Base-by-base conservation (phyloP, 2,797 vertebrate species). In the Labeo calbasu region DNA sequence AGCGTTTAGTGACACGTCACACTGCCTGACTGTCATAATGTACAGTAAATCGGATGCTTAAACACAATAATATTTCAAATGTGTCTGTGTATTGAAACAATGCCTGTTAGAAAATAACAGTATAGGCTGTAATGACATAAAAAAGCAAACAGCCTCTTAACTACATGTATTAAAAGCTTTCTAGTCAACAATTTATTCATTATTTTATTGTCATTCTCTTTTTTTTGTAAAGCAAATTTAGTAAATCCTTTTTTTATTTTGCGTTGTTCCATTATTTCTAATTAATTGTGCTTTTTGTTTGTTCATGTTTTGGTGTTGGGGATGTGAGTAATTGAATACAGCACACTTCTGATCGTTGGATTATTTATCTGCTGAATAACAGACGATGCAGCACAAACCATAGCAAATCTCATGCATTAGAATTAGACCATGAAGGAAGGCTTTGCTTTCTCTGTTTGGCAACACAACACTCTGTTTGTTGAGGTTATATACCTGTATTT, bases 251-350 rank as follows among this genome's bases (percentile, higher is more conserved):
- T 77, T 36, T 28, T 53, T 59, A 51, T 70, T 72, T n/a, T 15
- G 14, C 12, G 53, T 32, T 66, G 43, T 40, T 68, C 36, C 71
- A 40, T 28, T 77, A 19, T 87, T 82, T 87, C 40, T 75, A 48
- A 88, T 88, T 63, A 66, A 69, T 66, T 70, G 25, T 25, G 70
- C 15, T 15, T 23, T n/a, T 25, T 68, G 70, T 57, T 81, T 80
- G 7, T 82, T 63, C 8, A 36, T 25, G 71, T 69, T 69, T 43
- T 23, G 46, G 59, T 6, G n/a, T 36, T 36, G 12, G 23, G 21
- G 15, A 63, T 14, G 61, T 28, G 59, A 2, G 59, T 7, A 68
- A 32, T 12, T 68, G 13, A 23, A 66, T 15, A n/a, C 28, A 23
- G 15, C 43, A 40, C 3, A 46, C 9, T 25, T 63, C 21, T 46